Evolutionary conservation across 2,113 vertebrate species (phyloP).

Genomic region (Sprattus sprattus): DNA sequence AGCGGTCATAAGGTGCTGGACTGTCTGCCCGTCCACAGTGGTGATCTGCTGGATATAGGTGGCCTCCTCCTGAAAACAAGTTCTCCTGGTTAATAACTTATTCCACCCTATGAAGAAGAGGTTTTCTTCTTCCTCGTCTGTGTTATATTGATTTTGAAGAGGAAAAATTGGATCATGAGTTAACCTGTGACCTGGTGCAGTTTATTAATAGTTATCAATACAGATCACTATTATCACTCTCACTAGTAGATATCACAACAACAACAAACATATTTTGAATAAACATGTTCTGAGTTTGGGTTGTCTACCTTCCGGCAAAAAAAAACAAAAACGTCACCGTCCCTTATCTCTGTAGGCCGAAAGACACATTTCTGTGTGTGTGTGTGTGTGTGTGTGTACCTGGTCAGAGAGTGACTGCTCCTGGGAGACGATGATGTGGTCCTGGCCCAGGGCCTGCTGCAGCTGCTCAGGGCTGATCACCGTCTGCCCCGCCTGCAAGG

Average conservation of each 20-base stretch:
- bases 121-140: no score
- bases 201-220: no score
- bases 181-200: no score
- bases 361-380: not conserved
- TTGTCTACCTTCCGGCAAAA: not conserved
- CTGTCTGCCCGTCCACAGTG: conserved; percentile 89
- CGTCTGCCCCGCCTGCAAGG: conserved; percentile 80
- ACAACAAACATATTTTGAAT: no score
- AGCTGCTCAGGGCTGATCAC: conserved; percentile 80
- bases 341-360: no score
- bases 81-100: not conserved
- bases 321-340: no score
- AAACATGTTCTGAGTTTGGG: no score
- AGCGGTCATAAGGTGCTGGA: conserved; percentile 90
- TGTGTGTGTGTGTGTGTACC: conserved; percentile 60
- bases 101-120: not conserved
- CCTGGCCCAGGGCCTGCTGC: conserved; percentile 84
- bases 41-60: conserved; percentile 96
- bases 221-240: no score
- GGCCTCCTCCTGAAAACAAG: conserved; percentile 81
- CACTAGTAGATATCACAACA: no score
- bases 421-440: conserved; percentile 91
- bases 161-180: no score
- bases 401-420: conserved; percentile 82
- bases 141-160: no score